phyloP scores from a whole-genome alignment of 2,888 invertebrate species.

The Eupithecia tripunctaria region DNA sequence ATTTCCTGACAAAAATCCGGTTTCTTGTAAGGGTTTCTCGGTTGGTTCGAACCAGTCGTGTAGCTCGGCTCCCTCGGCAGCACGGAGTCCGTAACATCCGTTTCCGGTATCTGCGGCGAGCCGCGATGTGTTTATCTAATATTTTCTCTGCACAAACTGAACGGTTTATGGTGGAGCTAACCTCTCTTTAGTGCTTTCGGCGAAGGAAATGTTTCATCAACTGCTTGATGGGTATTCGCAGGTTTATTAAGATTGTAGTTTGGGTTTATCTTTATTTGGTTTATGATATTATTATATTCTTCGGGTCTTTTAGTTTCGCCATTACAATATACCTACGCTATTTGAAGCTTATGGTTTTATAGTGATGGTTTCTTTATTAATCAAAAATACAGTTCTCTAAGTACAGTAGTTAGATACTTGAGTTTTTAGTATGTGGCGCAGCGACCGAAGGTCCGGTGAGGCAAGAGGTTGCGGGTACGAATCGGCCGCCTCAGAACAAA shows the following conservation, averaged over 20 bases:
- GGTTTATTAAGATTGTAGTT: neutral
- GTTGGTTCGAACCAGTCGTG: neutral
- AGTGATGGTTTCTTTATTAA: neutral
- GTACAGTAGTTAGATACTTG: neutral
- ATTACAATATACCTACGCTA: neutral
- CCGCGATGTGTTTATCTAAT: neutral
- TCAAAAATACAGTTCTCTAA: neutral
- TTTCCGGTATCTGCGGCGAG: conserved; percentile 41
- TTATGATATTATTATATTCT: neutral
- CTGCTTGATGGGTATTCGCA: neutral
- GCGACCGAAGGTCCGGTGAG: too few species aligned
- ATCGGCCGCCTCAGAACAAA: too few species aligned
- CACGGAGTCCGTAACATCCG: conserved; percentile 42
- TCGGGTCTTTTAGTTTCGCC: neutral
- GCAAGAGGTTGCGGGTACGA: too few species aligned
- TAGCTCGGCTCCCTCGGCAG: neutral
- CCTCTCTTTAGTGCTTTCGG: neutral
- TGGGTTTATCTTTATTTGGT: neutral
- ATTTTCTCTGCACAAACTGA: neutral
- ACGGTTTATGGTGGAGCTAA: neutral
- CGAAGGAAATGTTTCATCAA: neutral
- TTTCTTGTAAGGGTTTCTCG: neutral
- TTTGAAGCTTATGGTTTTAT: neutral
- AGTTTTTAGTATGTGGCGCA: too few species aligned
- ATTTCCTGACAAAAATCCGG: neutral